Conservation (phyloP, 2,797 vertebrate species). For the Macropodus opercularis region DNA sequence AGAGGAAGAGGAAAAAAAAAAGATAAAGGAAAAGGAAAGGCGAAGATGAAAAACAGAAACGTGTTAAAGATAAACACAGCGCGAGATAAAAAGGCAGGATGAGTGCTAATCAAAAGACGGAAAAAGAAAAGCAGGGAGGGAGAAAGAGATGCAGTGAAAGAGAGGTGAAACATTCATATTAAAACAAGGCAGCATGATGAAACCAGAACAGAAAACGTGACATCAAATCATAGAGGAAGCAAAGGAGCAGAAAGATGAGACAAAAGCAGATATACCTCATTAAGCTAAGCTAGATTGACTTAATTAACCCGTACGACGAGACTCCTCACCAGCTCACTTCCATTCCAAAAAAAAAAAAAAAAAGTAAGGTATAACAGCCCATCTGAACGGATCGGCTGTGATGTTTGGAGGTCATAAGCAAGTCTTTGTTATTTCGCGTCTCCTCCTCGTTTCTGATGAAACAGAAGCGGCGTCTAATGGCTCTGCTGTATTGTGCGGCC, state of each 20-base stretch:
- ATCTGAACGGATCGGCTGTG: neutral
- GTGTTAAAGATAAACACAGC: conserved; percentile 64
- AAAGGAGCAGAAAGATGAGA: conserved; percentile 43
- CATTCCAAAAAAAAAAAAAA: conserved; percentile 14
- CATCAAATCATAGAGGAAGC: conserved; percentile 56
- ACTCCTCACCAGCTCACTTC: conserved; percentile 37
- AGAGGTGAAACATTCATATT: conserved; percentile 60
- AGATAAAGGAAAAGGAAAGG: no score
- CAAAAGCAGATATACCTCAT: conserved; percentile 40
- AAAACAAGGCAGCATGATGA: conserved; percentile 66
- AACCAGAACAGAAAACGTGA: conserved; percentile 65
- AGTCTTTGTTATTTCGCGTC: neutral
- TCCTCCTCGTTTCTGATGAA: neutral
- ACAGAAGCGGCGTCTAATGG: conserved; percentile 1
- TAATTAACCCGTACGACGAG: conserved; percentile 40
- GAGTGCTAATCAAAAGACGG: conserved; percentile 46
- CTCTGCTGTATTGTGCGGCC: neutral
- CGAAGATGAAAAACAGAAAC: conserved; percentile 61
- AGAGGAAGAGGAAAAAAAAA: conserved; percentile 17
- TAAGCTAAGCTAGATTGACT: conserved; percentile 41
- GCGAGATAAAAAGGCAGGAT: conserved; percentile 43
- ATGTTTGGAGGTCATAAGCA: neutral
- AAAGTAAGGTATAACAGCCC: neutral
- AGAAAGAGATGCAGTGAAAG: conserved; percentile 27
- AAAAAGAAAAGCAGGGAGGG: conserved; percentile 27